Percentiles rank a stretch among this genome's conserved stretches.
Conservation (phyloP, 2,113 vertebrate genomes). For the Caranx melampygus region DNA sequence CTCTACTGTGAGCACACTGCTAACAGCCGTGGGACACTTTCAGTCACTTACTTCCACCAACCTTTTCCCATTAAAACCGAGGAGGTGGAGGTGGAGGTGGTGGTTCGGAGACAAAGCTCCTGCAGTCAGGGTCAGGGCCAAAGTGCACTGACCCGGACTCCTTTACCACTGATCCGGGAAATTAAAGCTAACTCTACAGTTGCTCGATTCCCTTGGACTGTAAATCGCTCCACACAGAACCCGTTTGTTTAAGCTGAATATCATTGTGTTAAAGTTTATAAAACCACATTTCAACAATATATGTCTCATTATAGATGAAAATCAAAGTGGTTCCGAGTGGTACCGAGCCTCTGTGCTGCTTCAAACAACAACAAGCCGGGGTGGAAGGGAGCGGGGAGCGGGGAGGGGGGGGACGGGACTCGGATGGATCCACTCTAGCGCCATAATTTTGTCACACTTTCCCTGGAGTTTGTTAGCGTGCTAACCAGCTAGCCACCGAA, state of each 20-base stretch:
- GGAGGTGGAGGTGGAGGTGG: no score
- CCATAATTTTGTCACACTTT: slow-evolving; percentile 77
- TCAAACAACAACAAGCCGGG: slow-evolving; percentile 38
- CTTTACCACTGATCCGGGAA: slow-evolving; percentile 6
- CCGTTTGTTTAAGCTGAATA: not conserved
- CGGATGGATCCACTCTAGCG: slow-evolving; percentile 61
- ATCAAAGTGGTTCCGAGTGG: not conserved
- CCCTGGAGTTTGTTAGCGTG: slow-evolving; percentile 66
- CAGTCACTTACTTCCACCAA: no score
- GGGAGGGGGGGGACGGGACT: not conserved
- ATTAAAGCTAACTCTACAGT: not conserved
- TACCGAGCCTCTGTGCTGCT: not conserved
- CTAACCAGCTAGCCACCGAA: slow-evolving; percentile 64
- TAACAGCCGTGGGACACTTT: not conserved
- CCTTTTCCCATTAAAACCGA: not conserved
- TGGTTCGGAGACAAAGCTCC: not conserved
- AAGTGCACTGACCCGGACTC: slow-evolving; percentile 25
- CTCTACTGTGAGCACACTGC: not conserved
- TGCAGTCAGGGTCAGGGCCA: not conserved
- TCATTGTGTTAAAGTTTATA: not conserved
- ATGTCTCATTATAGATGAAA: not conserved
- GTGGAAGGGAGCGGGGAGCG: no score
- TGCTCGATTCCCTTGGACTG: not conserved
- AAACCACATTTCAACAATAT: no score
- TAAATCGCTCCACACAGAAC: not conserved